phyloP scores from a whole-genome alignment of 2,888 invertebrate genomes.

The Leucoma salicis region DNA sequence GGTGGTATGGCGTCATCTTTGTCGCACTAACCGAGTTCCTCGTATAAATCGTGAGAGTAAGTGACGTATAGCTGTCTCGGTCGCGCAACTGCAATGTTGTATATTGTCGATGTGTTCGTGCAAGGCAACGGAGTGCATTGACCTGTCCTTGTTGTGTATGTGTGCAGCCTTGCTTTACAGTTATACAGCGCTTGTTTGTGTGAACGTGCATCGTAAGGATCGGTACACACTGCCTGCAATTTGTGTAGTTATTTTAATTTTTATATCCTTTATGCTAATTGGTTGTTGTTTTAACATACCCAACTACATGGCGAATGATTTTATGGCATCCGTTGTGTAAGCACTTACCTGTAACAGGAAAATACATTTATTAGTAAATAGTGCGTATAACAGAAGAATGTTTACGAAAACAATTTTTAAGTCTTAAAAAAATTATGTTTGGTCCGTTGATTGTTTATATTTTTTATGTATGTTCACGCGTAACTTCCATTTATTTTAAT shows the following conservation, averaged over 20 bases:
- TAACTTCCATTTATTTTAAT: too few species aligned
- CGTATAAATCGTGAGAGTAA: slow-evolving; percentile 52
- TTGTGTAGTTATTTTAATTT: slow-evolving; percentile 21
- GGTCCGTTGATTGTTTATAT: too few species aligned
- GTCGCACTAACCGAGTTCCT: slow-evolving; percentile 56
- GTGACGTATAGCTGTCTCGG: slow-evolving; percentile 40
- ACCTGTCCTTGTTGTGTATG: slow-evolving; percentile 79
- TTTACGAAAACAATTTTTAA: too few species aligned
- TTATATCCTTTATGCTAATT: slow-evolving; percentile 22
- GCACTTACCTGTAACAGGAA: slow-evolving; percentile 45
- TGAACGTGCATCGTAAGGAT: slow-evolving; percentile 73
- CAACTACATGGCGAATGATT: slow-evolving; percentile 19
- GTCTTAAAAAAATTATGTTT: too few species aligned
- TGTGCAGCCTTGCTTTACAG: slow-evolving; percentile 81
- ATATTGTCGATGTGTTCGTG: slow-evolving; percentile 60
- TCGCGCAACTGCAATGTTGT: slow-evolving; percentile 41
- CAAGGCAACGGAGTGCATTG: slow-evolving; percentile 81
- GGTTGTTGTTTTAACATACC: slow-evolving; percentile 22
- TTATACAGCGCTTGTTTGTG: slow-evolving; percentile 62
- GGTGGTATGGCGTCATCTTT: slow-evolving; percentile 58
- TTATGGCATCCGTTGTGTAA: slow-evolving; percentile 20
- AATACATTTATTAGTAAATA: slow-evolving; percentile 9
- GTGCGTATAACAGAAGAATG: too few species aligned
- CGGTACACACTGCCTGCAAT: slow-evolving; percentile 55
- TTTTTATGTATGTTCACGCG: too few species aligned